phyloP scores from a whole-genome alignment of 2,888 invertebrate species.

The Drosophila prolongata region DNA sequence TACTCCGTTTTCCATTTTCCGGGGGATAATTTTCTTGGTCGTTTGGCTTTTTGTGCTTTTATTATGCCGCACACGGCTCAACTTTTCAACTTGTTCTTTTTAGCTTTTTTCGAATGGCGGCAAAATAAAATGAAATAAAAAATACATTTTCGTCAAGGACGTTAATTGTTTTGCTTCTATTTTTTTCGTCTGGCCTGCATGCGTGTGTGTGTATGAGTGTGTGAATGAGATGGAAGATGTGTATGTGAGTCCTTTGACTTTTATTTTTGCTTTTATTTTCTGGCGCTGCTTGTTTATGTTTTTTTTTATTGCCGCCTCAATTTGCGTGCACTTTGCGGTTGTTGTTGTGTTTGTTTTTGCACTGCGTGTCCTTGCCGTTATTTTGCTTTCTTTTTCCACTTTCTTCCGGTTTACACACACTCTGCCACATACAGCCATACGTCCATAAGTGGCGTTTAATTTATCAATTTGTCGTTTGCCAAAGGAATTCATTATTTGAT shows the following conservation, averaged over 20 bases:
- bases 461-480: conserved; percentile 78
- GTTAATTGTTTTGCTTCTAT: conserved; percentile 81
- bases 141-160: conserved; percentile 78
- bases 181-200: conserved; percentile 60
- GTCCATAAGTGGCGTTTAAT: conserved; percentile 77
- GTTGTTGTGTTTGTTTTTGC: conserved; percentile 27
- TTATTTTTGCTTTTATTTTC: conserved; percentile 63
- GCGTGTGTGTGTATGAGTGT: conserved; percentile 29
- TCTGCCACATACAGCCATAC: background rate
- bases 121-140: conserved; percentile 56
- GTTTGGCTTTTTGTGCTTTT: conserved; percentile 68
- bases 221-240: conserved; percentile 13
- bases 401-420: conserved; percentile 34
- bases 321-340: conserved; percentile 75
- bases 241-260: conserved; percentile 64
- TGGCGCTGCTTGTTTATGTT: conserved; percentile 58
- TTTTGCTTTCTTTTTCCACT: conserved; percentile 61
- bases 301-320: conserved; percentile 70
- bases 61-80: conserved; percentile 64
- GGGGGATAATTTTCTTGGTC: conserved; percentile 63
- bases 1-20: conserved; percentile 27
- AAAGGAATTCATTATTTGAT: conserved; percentile 73
- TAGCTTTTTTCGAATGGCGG: conserved; percentile 56
- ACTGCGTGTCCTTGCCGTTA: conserved; percentile 74
- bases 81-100: conserved; percentile 68